A percentile compares a stretch with the other conserved stretches of the same genome.
These are phyloP conservation scores for Latrodectus geometricus DNA, from an alignment of 1,140 invertebrate species.

Conservation along the genomic window DNA sequence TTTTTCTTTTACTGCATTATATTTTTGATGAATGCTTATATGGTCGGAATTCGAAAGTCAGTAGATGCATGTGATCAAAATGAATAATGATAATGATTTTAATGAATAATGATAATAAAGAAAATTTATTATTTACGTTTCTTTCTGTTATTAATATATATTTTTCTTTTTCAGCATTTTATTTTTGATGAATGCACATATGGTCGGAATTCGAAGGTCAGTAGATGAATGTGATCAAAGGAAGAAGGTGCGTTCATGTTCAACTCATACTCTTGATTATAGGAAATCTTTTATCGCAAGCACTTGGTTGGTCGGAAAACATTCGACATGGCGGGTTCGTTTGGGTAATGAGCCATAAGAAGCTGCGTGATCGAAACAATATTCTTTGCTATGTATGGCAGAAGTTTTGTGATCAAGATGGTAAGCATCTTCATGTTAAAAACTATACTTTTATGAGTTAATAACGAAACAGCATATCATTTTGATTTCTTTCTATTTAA, in stretches of 20 bases:
- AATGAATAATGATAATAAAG: neutral
- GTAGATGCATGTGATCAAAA: constrained; percentile 33
- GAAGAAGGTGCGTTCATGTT: neutral
- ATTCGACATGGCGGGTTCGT: neutral
- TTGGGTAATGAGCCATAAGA: constrained; percentile 2
- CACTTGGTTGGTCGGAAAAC: neutral
- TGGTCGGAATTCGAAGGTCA: constrained; percentile 8
- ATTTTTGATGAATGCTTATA: neutral
- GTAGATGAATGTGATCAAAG: constrained; percentile 31
- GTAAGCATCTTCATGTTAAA: neutral
- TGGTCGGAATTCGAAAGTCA: constrained; percentile 7
- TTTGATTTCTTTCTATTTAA: no score
- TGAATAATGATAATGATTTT: no score
- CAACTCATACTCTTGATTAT: constrained; percentile 11
- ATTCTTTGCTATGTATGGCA: constrained; percentile 8
- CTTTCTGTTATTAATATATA: neutral
- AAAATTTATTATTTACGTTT: neutral
- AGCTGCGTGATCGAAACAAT: neutral
- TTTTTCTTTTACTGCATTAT: neutral
- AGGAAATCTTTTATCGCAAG: constrained; percentile 7
- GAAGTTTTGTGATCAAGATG: neutral
- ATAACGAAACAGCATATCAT: no score
- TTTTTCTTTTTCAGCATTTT: neutral
- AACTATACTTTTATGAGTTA: no score
- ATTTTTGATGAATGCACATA: neutral